phyloP scores from a whole-genome alignment of 2,113 vertebrate species.

The Cephalophus harveyi region DNA sequence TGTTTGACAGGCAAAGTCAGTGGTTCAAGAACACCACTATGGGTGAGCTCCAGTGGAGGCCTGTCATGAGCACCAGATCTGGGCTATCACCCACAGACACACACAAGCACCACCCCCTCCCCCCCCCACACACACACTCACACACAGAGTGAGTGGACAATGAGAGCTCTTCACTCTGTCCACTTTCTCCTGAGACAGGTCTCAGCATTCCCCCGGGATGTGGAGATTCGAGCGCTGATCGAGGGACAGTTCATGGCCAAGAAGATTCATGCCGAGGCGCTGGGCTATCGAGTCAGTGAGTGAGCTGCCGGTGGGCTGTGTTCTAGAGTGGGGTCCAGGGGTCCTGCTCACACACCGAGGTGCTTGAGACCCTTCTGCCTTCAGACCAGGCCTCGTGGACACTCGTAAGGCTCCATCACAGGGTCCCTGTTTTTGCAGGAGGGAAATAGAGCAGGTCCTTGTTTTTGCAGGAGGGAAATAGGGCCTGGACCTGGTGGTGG shows the following conservation, averaged over 20 bases:
- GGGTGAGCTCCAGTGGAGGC: not conserved
- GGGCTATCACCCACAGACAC: fast-evolving
- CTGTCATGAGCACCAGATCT: not conserved
- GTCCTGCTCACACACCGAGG: not conserved
- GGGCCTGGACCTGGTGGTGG: not conserved
- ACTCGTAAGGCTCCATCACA: fast-evolving
- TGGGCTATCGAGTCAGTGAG: constrained; percentile 94
- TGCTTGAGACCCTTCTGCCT: not conserved
- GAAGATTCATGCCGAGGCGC: constrained; percentile 92
- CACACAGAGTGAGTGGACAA: fast-evolving
- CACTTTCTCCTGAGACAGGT: constrained; percentile 79
- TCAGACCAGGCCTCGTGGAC: fast-evolving
- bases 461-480: not conserved
- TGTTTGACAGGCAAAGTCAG: not conserved
- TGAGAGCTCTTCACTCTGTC: not conserved
- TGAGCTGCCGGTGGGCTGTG: not conserved
- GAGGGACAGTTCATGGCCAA: constrained; percentile 98
- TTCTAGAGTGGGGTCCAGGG: not conserved
- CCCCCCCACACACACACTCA: not conserved
- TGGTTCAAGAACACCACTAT: not conserved
- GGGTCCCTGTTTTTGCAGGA: not conserved
- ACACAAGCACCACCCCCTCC: not conserved
- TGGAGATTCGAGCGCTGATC: constrained; percentile 91
- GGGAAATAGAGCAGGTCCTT: not conserved
- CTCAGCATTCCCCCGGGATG: constrained; percentile 76